These are phyloP conservation scores for Orthonyx spaldingii DNA, from an alignment of 2,113 vertebrate species.

Conservation along the genomic window DNA sequence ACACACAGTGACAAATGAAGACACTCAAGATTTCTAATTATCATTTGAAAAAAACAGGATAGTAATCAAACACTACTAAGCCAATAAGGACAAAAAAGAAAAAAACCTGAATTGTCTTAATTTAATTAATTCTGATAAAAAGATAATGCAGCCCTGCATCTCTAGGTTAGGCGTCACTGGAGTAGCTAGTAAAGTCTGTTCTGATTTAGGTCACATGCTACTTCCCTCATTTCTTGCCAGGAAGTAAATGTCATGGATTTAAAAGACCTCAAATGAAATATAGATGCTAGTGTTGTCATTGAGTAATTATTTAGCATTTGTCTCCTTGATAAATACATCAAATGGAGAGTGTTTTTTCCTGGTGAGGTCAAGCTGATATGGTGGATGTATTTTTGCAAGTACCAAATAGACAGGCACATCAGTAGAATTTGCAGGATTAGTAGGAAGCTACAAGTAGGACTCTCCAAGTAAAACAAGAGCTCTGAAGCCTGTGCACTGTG, in stretches of 20 bases:
- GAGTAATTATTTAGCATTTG: not conserved
- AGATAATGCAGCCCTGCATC: not conserved
- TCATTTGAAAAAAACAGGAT: not conserved
- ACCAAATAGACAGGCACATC: not conserved
- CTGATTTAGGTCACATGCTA: not conserved
- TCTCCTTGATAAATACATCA: not conserved
- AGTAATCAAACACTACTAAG: not conserved
- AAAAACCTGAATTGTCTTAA: not conserved
- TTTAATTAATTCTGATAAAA: not conserved
- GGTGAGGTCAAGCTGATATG: not conserved
- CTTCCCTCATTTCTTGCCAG: not conserved
- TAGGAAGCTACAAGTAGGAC: not conserved
- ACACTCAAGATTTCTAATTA: not conserved
- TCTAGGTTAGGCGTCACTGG: not conserved
- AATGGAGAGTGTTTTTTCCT: not conserved
- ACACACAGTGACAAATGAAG: not conserved
- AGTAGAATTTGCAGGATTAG: not conserved
- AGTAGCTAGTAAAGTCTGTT: not conserved
- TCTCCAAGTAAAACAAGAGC: not conserved
- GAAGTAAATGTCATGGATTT: not conserved
- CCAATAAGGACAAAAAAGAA: not conserved
- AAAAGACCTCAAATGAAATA: not conserved
- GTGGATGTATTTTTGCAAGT: not conserved
- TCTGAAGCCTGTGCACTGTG: not conserved
- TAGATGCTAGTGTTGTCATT: not conserved